Percentiles rank a stretch among this genome's conserved stretches.
These are phyloP conservation scores for Motacilla tschutschensis DNA, from an alignment of 2,113 vertebrate species.

Conservation along the genomic window DNA sequence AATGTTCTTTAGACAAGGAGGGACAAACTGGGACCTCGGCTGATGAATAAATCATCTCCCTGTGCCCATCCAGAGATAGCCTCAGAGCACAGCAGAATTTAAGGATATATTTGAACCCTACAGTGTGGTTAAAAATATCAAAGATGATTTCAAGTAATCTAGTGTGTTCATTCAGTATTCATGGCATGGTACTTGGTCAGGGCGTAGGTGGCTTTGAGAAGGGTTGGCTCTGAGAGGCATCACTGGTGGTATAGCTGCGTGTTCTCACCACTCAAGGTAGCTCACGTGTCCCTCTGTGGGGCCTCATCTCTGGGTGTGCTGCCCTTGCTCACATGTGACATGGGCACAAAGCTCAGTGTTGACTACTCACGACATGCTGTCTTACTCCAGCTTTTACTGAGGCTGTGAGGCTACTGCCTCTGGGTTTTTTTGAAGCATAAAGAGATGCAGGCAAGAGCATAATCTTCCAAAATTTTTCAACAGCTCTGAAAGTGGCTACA, in stretches of 20 bases:
- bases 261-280: accelerated
- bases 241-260: accelerated
- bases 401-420: neutral
- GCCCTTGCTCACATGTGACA: neutral
- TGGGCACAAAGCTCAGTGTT: neutral
- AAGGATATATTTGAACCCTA: neutral
- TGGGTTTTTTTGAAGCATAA: neutral
- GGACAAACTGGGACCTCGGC: neutral
- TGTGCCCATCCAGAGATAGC: neutral
- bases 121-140: neutral
- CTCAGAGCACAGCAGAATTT: neutral
- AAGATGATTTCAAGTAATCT: neutral
- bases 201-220: neutral
- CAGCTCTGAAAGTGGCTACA: neutral
- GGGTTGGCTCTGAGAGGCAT: neutral
- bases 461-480: neutral
- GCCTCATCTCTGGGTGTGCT: accelerated
- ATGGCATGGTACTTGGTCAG: neutral
- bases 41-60: conserved; percentile 11
- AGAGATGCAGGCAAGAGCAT: neutral
- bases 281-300: accelerated
- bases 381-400: neutral
- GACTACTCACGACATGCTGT: neutral
- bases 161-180: neutral
- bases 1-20: neutral